A percentile compares a stretch with the other conserved stretches of the same genome.
Evolutionary conservation across 1,140 invertebrate genomes (phyloP).

Genomic region (Himalopsyche phryganea): DNA sequence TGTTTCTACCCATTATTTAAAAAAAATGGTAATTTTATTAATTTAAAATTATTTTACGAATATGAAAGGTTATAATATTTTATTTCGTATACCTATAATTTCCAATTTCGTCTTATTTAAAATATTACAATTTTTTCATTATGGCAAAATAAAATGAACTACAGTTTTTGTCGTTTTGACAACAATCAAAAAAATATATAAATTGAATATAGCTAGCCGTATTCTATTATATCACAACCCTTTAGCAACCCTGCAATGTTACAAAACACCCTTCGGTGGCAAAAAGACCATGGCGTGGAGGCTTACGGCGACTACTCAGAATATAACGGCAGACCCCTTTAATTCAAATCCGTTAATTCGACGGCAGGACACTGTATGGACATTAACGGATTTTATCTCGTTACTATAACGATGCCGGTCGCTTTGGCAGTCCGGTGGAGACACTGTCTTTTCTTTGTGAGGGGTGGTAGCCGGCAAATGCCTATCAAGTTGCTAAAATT

Average conservation of each 20-base stretch:
- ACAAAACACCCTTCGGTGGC: not conserved
- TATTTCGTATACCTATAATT: no score
- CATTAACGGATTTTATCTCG: slow-evolving; percentile 35
- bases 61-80: no score
- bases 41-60: no score
- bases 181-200: no score
- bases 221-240: no score
- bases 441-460: slow-evolving; percentile 17
- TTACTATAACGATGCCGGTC: slow-evolving; percentile 21
- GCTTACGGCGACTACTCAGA: slow-evolving; percentile 19
- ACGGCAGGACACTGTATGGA: slow-evolving; percentile 27
- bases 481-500: not conserved
- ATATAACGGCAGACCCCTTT: slow-evolving; percentile 26
- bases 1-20: no score
- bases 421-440: slow-evolving; percentile 6
- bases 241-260: slow-evolving; percentile 5
- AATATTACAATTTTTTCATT: no score
- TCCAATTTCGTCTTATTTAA: no score
- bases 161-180: no score
- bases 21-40: no score
- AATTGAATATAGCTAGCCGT: no score
- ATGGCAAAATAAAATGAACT: no score
- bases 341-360: slow-evolving; percentile 36
- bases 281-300: slow-evolving; percentile 17
- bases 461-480: not conserved